These are phyloP conservation scores for Anoplolepis gracilipes DNA, from an alignment of 1,140 invertebrate species.

Conservation along the genomic window DNA sequence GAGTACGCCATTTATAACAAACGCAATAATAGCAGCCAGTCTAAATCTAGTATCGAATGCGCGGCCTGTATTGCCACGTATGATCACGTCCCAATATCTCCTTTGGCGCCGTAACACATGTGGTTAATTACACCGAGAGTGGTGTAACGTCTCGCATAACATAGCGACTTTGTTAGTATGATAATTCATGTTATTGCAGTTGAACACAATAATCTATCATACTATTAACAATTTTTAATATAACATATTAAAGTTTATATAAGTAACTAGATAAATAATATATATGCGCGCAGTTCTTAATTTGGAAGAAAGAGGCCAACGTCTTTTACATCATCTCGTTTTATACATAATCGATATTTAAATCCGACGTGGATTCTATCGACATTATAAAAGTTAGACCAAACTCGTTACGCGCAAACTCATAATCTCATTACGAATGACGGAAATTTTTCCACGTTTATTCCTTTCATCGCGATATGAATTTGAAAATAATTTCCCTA, in stretches of 20 bases:
- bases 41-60: constrained; percentile 64
- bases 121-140: constrained; percentile 65
- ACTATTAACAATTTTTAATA: not conserved
- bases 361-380: constrained; percentile 27
- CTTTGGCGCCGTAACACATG: constrained; percentile 37
- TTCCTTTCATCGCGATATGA: constrained; percentile 44
- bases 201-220: not conserved
- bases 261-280: not conserved
- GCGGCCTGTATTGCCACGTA: constrained; percentile 39
- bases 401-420: constrained; percentile 41
- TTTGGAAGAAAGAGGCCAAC: not conserved
- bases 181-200: not conserved
- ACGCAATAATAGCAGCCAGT: constrained; percentile 49
- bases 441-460: constrained; percentile 42
- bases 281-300: not conserved
- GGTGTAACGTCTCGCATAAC: constrained; percentile 50
- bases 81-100: constrained; percentile 50
- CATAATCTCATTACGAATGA: constrained; percentile 47
- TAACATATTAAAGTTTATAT: not conserved
- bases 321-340: constrained; percentile 1
- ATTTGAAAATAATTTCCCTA: constrained; percentile 49
- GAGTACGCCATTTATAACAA: constrained; percentile 63
- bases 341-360: constrained; percentile 50
- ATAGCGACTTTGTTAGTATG: not conserved
- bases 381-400: constrained; percentile 40